phyloP scores from a whole-genome alignment of 2,888 invertebrate genomes.

The Drosophila diplacantha region DNA sequence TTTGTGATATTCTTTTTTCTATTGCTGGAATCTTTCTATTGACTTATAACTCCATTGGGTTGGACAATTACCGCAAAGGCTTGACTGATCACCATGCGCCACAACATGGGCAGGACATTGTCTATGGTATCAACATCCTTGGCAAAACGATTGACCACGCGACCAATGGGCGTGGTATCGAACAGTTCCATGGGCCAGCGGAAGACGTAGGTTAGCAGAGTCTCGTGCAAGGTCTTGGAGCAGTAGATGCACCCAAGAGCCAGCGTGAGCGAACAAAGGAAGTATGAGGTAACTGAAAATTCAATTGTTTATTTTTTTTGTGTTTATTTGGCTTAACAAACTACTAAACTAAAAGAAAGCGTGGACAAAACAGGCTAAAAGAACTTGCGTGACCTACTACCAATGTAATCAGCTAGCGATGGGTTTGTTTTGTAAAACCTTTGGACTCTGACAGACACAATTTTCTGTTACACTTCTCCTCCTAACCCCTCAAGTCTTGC shows the following conservation, averaged over 20 bases:
- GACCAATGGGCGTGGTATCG: conserved; percentile 87
- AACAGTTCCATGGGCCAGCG: conserved; percentile 86
- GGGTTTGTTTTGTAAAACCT: not conserved
- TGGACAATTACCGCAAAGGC: conserved; percentile 77
- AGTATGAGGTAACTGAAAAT: conserved; percentile 73
- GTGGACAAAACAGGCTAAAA: not conserved
- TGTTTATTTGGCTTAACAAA: not conserved
- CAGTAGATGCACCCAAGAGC: conserved; percentile 79
- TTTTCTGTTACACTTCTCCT: conserved; percentile 39
- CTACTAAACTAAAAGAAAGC: not conserved
- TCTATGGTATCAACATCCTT: conserved; percentile 82
- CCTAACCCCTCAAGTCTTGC: not conserved
- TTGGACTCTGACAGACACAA: not conserved
- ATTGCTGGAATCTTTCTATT: too few species aligned
- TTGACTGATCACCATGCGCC: conserved; percentile 76
- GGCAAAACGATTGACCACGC: conserved; percentile 84
- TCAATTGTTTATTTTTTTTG: conserved; percentile 1
- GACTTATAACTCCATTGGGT: not conserved
- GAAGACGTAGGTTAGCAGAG: conserved; percentile 81
- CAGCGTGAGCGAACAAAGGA: conserved; percentile 74
- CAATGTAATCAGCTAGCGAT: not conserved
- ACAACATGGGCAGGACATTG: conserved; percentile 78
- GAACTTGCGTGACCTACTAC: not conserved
- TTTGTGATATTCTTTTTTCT: too few species aligned
- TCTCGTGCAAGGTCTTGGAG: conserved; percentile 81